A percentile compares a stretch with the other conserved stretches of the same genome.
phyloP scores from a whole-genome alignment of 2,797 vertebrate species.

The Gambusia yucatana region DNA sequence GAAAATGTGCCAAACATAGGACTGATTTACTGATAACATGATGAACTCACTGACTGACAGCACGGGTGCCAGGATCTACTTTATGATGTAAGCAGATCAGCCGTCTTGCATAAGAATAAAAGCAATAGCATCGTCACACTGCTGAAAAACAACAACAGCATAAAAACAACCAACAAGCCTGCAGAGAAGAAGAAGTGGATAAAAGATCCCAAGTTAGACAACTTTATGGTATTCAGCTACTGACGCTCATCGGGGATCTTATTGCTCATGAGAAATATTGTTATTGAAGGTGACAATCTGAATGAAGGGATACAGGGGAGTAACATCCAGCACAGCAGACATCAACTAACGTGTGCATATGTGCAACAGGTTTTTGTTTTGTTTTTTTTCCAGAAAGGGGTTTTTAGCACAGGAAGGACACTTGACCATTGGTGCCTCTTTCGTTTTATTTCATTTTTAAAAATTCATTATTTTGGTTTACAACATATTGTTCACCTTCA shows the following conservation, averaged over 20 bases:
- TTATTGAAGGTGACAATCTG: not conserved
- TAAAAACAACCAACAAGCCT: not conserved
- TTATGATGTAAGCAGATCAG: constrained; percentile 42
- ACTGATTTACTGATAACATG: constrained; percentile 41
- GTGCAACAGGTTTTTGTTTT: not conserved
- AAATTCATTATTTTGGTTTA: not conserved
- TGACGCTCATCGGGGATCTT: not conserved
- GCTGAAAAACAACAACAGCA: not conserved
- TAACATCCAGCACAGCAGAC: not conserved
- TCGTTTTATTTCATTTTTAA: not conserved
- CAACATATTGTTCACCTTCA: not conserved
- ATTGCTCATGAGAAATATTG: not conserved
- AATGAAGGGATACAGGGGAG: not conserved
- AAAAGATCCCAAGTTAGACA: constrained; percentile 19
- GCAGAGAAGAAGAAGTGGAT: constrained; percentile 21
- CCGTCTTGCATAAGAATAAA: constrained; percentile 29
- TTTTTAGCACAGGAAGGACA: not conserved
- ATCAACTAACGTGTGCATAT: not conserved
- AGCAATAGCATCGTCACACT: constrained; percentile 7
- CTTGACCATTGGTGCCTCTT: not conserved
- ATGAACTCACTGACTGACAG: constrained; percentile 27
- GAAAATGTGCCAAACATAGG: constrained; percentile 61
- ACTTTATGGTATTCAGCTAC: not conserved
- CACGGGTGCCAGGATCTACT: not conserved
- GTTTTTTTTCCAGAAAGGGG: not conserved